Evolutionary conservation across 2,113 vertebrate genomes (phyloP).

Genomic region (Heteronetta atricapilla): DNA sequence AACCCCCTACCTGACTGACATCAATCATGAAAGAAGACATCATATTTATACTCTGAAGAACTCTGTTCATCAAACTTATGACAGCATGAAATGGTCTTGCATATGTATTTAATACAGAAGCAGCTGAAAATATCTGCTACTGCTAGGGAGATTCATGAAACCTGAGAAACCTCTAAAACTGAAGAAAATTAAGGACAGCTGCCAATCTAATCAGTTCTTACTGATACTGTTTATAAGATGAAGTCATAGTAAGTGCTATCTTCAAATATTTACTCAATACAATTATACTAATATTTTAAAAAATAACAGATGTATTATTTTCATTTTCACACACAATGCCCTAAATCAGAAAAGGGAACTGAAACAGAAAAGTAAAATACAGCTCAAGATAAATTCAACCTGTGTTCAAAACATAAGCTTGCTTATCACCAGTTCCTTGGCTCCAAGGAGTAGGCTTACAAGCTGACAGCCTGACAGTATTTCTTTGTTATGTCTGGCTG

Average conservation of each 20-base stretch:
- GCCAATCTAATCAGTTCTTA: not conserved
- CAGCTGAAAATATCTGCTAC: not conserved
- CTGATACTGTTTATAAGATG: not conserved
- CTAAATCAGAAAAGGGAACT: not conserved
- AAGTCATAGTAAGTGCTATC: not conserved
- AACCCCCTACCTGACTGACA: not conserved
- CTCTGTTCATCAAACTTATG: not conserved
- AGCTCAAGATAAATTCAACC: not conserved
- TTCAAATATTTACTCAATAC: not conserved
- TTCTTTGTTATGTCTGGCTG: slow-evolving; percentile 57
- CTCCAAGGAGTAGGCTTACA: slow-evolving; percentile 33
- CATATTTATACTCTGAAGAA: not conserved
- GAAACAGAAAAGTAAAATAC: not conserved
- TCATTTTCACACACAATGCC: not conserved
- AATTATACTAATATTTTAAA: not conserved
- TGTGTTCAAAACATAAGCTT: slow-evolving; percentile 30
- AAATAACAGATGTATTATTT: not conserved
- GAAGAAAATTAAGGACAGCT: not conserved
- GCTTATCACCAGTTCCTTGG: not conserved
- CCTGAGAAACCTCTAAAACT: not conserved
- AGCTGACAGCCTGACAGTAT: slow-evolving; percentile 64
- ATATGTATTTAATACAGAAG: not conserved
- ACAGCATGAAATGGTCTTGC: not conserved
- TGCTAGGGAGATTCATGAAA: not conserved
- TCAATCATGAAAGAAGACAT: not conserved